Base-by-base conservation (phyloP, 2,888 invertebrate species). In the Caenorhabditis sinica region DNA sequence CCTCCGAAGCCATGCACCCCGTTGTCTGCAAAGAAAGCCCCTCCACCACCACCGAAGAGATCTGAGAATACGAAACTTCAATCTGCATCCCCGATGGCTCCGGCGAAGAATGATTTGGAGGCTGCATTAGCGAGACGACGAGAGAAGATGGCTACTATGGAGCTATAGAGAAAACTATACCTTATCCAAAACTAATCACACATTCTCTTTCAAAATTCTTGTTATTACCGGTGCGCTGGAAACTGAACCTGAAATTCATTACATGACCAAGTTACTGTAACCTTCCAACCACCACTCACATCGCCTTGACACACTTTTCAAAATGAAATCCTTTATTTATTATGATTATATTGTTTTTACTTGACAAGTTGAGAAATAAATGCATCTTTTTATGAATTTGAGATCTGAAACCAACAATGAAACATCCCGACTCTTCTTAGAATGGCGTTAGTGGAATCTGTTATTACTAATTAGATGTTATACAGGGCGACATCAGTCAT, bases 41-140 rank as follows among this genome's bases (percentile, higher is more conserved):
- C 87, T 8, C 92, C 92, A 20, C 91, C 92, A 30, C 92, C 92
- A 23, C 92, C 92, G 23, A 92, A 91, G 73, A 82, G 92, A 28
- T 79, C 90, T 5, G 91, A 91, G 17, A 86, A 83, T 45, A 92
- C 91, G 17, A 76, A 87, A 61, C 77, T 91, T 11, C 88, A 89
- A 43, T 43, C 66, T 60, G 40, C 58, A 9, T 66, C 75, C 15
- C 71, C 80, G 15, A 56, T 51, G 72, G 72, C 71, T 11, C 66
- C 83, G 9, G 65, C 84, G 13, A 68, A 81, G 53, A 84, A 33
- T 53, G 89, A 89, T 75, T 79, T 89, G 69, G 88, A 89, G 68
- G 89, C 89, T 20, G 89, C 89, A 13, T 72, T 89, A 58, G 88
- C 87, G 23, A 76, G 87, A 72, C 51, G 89, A 69, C 72, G 88